Evolutionary conservation across 2,888 invertebrate species (phyloP).

Genomic region (Zelleria hepariella): DNA sequence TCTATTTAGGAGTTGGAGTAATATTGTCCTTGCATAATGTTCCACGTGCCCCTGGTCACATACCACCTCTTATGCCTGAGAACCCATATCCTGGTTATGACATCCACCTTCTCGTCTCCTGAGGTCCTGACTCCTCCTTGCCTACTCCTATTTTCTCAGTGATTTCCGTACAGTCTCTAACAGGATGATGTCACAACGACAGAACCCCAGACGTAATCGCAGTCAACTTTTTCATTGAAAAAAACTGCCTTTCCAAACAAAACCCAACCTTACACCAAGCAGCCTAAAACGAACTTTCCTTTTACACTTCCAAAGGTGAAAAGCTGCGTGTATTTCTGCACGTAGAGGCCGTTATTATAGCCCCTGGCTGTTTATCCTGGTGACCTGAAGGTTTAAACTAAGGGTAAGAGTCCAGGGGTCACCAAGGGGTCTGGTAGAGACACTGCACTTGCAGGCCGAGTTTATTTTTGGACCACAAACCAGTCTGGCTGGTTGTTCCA

Average conservation of each 20-base stretch:
- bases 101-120: too few relatives aligned
- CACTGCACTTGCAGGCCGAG: not conserved
- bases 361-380: not conserved
- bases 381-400: not conserved
- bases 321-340: conserved; percentile 2
- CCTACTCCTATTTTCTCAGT: too few relatives aligned
- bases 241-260: not conserved
- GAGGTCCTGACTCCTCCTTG: too few relatives aligned
- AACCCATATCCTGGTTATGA: too few relatives aligned
- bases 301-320: not conserved
- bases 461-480: conserved; percentile 4
- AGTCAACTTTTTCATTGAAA: not conserved
- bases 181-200: not conserved
- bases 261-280: not conserved
- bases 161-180: too few relatives aligned
- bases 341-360: conserved; percentile 1
- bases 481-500: not conserved
- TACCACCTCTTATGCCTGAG: too few relatives aligned
- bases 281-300: not conserved
- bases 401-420: not conserved
- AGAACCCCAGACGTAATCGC: not conserved
- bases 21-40: too few relatives aligned
- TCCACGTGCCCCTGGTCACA: too few relatives aligned
- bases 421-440: not conserved
- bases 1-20: too few relatives aligned